These are phyloP conservation scores for Falcunculus frontatus DNA, from an alignment of 2,113 vertebrate genomes.

Conservation along the genomic window DNA sequence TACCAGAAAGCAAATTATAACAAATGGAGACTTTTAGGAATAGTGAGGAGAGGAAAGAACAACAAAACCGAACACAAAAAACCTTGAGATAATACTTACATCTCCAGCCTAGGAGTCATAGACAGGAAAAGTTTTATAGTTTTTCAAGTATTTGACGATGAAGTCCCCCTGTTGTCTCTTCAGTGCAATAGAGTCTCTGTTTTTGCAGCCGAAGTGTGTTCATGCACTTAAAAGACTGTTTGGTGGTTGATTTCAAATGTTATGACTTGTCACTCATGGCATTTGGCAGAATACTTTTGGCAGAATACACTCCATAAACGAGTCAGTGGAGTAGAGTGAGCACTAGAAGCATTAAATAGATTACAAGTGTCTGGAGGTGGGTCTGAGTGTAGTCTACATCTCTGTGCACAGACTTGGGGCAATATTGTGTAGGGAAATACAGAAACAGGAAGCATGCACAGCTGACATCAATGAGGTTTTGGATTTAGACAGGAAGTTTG, in stretches of 20 bases:
- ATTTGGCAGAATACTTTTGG: neutral
- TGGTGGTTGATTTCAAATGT: neutral
- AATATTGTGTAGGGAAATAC: neutral
- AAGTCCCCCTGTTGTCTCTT: neutral
- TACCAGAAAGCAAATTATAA: neutral
- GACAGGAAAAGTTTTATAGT: neutral
- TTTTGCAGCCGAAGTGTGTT: neutral
- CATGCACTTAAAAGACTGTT: neutral
- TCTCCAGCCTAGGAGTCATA: neutral
- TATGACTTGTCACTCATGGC: neutral
- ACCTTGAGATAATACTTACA: neutral
- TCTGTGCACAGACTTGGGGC: neutral
- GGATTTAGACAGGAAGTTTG: neutral
- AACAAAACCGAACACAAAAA: neutral
- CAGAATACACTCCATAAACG: neutral
- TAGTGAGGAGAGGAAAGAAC: neutral
- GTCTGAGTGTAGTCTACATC: neutral
- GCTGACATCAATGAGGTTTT: neutral
- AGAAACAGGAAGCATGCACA: neutral
- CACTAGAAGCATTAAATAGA: neutral
- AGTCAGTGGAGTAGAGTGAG: neutral
- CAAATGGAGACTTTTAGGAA: neutral
- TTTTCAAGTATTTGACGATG: neutral
- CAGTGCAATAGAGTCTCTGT: neutral
- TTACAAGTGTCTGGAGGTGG: neutral